Evolutionary conservation across 2,113 vertebrate genomes (phyloP), one percentile per base, ranked within the genome.

Genomic region (Oreocharis arfaki): DNA sequence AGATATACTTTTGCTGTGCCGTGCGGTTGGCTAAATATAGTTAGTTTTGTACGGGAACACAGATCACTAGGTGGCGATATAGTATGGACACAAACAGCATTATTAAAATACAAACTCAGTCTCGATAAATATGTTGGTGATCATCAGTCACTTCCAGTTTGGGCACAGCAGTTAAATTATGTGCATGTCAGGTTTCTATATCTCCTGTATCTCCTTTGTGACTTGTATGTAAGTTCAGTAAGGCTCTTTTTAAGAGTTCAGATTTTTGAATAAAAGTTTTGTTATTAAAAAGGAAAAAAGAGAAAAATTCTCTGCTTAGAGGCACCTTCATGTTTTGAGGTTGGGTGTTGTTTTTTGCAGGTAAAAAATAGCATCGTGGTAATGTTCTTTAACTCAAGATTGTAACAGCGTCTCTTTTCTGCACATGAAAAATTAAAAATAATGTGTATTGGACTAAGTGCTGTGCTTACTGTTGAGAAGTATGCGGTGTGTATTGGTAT

Each of bases 11-110:
- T 75, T 35, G 10, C 50, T 85, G 37, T 53, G 81, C 26, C 26
- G 32, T 79, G 57, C 20, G 11, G 46, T 60, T 75, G 30, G 32
- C 46, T 60, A 18, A 59, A 42, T 44, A 39, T 33, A 9, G 23
- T 68, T 86, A 21, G 22, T 53, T 91, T 83, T 47, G 21, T 57
- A 9, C 9, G 9, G 42, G 35, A 89, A 6, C 35, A 50, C 56
- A 20, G 23, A 59, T 93, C 97, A 47, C 95, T 95, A 97, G 97
- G 57, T 97, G 97, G 97, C 96, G 84, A 47, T 95, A 39, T 56
- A 86, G 83, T 19, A 80, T n/a, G 63, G 46, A 22, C 10, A 19
- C 41, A 65, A 87, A 69, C 33, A 27, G 19, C 26, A 2, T 61
- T 73, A 49, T 60, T 85, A 46, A 59, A 85, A 42, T 33, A 28